A percentile compares a stretch with the other conserved stretches of the same genome.
These are phyloP conservation scores for Aleiodes sp. DNA, from an alignment of 1,140 invertebrate species.

Conservation along the genomic window DNA sequence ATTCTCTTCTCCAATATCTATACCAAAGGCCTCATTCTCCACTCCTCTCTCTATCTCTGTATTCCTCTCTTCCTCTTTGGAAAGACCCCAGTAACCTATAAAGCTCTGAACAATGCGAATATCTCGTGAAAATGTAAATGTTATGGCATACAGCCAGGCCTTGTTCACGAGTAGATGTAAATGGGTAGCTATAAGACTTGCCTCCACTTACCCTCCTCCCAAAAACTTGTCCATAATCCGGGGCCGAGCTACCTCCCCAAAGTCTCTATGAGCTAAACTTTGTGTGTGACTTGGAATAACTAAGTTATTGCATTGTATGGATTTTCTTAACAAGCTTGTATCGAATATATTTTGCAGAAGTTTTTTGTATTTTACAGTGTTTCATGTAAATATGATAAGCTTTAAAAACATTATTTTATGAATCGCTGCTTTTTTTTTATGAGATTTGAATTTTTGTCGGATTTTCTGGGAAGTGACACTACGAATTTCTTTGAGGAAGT, in stretches of 20 bases:
- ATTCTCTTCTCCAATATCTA: constrained; percentile 1
- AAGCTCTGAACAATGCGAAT: constrained; percentile 48
- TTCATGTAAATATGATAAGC: too few species aligned
- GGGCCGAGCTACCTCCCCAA: too few species aligned
- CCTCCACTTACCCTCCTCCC: background rate
- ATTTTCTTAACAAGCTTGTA: background rate
- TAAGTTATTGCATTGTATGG: background rate
- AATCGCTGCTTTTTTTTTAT: too few species aligned
- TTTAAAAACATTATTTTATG: too few species aligned
- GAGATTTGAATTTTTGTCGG: too few species aligned
- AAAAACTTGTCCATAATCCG: background rate
- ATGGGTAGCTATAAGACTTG: background rate
- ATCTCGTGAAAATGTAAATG: constrained; percentile 47
- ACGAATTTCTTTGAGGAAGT: too few species aligned
- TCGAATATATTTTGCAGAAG: background rate
- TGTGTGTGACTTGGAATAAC: background rate
- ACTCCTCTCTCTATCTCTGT: background rate
- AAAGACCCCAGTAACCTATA: constrained; percentile 29
- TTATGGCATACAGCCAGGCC: constrained; percentile 47
- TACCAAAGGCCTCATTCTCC: background rate
- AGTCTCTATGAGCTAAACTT: background rate
- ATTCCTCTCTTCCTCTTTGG: background rate
- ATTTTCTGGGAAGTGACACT: too few species aligned
- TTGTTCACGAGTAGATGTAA: constrained; percentile 19
- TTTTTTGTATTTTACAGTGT: background rate